Evolutionary conservation across 2,113 vertebrate genomes (phyloP), one percentile per base, ranked within the genome.

Genomic region (Rhabdomys dilectus): DNA sequence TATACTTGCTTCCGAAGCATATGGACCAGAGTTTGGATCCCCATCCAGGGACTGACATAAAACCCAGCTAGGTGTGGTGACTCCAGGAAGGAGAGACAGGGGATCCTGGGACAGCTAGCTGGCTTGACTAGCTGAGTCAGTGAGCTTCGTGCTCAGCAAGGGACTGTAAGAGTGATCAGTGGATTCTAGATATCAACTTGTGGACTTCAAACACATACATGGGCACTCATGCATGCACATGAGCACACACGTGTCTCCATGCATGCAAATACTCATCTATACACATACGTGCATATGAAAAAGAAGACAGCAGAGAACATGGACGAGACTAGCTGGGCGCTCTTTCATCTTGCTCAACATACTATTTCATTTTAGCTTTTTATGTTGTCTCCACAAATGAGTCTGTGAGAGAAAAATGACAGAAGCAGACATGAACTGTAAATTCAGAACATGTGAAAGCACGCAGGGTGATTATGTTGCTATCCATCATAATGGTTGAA

Each of bases 321-420:
- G 8, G 42, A 26, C 2, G 48, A 66, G 16, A 12, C 36, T 51
- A 19, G 70, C 70, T 73, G 39, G 70, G 10, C 19, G 12, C 26
- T n/a, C 42, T 89, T 64, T 62, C 51, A 68, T 73, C 17, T 4
- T 75, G 93, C n/a, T 58, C 22, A 72, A 76, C 75, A 39, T 48
- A 60, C 36, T 39, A 51, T 93, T 93, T 92, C 31, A 78, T 66
- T 86, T 85, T 64, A 42, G 31, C 88, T 93, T 96, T 95, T 96
- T 76, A 76, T 70, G 36, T 60, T 64, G 22, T 94, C 70, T 64
- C 90, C 64, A 95, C n/a, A 93, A 68, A 29, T 91, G n/a, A 93
- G 31, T 42, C 66, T 10, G 53, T 86, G 77, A 60, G 24, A 73
- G 73, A 80, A 91, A 81, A 82, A 89, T 7, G 90, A 68, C 34